Percentiles rank a stretch among this genome's conserved stretches.
phyloP scores from a whole-genome alignment of 37 sponge, comb jelly and placozoan genomes.

The Axinella damicornis region DNA sequence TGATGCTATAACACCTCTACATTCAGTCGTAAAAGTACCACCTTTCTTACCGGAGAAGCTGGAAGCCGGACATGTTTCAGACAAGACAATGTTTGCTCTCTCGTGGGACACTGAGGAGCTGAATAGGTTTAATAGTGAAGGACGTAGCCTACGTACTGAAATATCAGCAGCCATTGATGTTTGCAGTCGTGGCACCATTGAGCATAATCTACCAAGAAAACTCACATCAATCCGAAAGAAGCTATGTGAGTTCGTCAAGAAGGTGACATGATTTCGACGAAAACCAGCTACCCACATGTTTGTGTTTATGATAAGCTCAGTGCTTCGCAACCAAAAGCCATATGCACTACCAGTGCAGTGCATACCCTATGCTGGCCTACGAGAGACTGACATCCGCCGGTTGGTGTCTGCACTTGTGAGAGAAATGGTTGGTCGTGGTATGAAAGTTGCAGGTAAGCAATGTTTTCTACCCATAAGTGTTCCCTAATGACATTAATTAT shows the following conservation, averaged over 20 bases:
- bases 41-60: no score
- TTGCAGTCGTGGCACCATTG: not conserved
- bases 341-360: conserved; percentile 65
- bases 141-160: conserved; percentile 15
- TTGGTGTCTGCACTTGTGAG: not conserved
- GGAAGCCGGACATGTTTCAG: not conserved
- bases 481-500: not conserved
- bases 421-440: conserved; percentile 17
- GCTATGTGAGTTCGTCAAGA: not conserved
- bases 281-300: conserved; percentile 53
- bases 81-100: conserved; percentile 35
- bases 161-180: not conserved
- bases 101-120: conserved; percentile 42
- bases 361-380: conserved; percentile 42
- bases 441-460: conserved; percentile 29
- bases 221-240: conserved; percentile 8
- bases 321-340: conserved; percentile 27
- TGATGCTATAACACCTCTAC: no score
- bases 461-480: not conserved
- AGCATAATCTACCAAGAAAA: conserved; percentile 20
- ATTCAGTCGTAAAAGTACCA: no score
- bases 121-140: not conserved
- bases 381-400: conserved; percentile 16
- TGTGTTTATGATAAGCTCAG: conserved; percentile 54
- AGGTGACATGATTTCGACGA: conserved; percentile 3